Evolutionary conservation across 2,888 invertebrate species (phyloP).

Genomic region (Tillus elongatus): DNA sequence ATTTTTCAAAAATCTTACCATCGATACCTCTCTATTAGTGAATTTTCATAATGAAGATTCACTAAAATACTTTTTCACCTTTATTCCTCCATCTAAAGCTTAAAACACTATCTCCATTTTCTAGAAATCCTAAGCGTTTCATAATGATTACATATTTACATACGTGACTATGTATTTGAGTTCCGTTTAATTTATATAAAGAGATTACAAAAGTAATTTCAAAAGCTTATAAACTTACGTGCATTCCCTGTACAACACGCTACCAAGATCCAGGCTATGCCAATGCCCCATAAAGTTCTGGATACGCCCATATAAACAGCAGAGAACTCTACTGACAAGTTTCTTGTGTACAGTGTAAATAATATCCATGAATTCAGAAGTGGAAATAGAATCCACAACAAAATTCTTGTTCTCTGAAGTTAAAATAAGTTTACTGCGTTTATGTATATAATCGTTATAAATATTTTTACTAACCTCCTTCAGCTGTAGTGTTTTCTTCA

Average conservation of each 20-base stretch:
- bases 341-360: conserved; percentile 39
- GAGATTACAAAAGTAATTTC: conserved; percentile 3
- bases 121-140: neutral
- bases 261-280: conserved; percentile 49
- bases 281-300: conserved; percentile 47
- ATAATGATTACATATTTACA: no score
- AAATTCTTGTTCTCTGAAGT: conserved; percentile 20
- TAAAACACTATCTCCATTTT: no score
- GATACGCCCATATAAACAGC: conserved; percentile 46
- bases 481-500: conserved; percentile 30
- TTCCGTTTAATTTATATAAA: neutral
- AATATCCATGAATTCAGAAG: conserved; percentile 39
- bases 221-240: conserved; percentile 31
- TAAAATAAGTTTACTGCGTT: neutral
- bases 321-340: conserved; percentile 41
- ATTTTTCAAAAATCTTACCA: no score
- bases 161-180: neutral
- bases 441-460: neutral
- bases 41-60: no score
- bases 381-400: conserved; percentile 38
- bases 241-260: conserved; percentile 49
- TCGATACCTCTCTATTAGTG: no score
- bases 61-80: no score
- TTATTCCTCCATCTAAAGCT: no score
- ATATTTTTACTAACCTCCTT: conserved; percentile 24